Evolutionary conservation across 2,113 vertebrate genomes (phyloP).

Genomic region (Seriola quinqueradiata): DNA sequence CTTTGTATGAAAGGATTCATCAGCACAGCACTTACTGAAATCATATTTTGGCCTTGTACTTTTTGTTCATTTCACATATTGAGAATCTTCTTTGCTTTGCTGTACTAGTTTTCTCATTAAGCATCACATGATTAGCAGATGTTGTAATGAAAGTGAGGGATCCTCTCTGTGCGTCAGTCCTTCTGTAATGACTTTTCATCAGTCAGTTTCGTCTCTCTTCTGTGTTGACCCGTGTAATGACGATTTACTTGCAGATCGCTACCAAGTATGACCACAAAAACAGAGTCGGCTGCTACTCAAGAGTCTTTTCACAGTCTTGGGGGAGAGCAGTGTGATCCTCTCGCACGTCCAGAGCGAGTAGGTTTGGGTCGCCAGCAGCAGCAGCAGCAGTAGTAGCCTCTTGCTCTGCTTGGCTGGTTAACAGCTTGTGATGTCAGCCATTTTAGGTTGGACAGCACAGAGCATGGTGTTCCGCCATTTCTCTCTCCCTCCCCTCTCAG

Average conservation of each 20-base stretch:
- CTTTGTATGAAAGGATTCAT: constrained; percentile 16
- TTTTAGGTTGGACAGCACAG: constrained; percentile 86
- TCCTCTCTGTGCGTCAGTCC: constrained; percentile 9
- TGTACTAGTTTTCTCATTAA: not conserved
- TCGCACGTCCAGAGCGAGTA: constrained; percentile 44
- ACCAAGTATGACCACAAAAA: constrained; percentile 31
- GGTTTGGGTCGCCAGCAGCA: constrained; percentile 75
- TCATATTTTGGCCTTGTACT: not conserved
- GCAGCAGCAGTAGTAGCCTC: constrained; percentile 69
- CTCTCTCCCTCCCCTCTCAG: constrained; percentile 75
- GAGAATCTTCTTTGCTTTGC: constrained; percentile 10
- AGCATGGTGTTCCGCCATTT: constrained; percentile 84
- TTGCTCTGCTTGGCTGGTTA: constrained; percentile 79
- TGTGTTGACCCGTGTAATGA: constrained; percentile 29
- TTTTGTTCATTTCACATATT: not conserved
- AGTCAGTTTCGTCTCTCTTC: not conserved
- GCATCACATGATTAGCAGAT: not conserved
- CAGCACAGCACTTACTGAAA: not conserved
- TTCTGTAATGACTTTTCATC: constrained; percentile 12
- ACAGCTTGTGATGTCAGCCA: constrained; percentile 87
- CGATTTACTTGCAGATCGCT: constrained; percentile 43
- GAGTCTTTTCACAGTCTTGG: constrained; percentile 34
- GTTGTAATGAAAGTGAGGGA: not conserved
- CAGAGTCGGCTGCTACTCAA: constrained; percentile 3
- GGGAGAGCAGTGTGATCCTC: constrained; percentile 24